phyloP scores from a whole-genome alignment of 2,888 invertebrate genomes.

The Aplocera efformata region DNA sequence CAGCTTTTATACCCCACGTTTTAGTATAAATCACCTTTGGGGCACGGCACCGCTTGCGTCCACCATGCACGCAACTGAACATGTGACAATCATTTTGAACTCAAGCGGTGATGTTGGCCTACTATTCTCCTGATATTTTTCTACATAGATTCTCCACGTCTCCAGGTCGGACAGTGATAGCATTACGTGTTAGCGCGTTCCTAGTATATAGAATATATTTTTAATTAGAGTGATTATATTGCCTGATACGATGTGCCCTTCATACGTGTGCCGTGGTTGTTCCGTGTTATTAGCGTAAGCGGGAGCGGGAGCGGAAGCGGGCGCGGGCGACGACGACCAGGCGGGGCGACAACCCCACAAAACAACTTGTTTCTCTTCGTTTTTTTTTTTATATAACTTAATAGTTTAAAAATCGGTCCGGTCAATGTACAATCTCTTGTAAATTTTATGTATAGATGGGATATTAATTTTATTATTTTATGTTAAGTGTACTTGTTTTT shows the following conservation, averaged over 20 bases:
- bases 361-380: constrained; percentile 33
- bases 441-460: constrained; percentile 76
- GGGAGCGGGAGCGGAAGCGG: constrained; percentile 27
- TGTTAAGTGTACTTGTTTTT: constrained; percentile 60
- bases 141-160: constrained; percentile 11
- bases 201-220: constrained; percentile 15
- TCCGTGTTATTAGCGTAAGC: constrained; percentile 35
- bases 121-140: constrained; percentile 13
- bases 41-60: background rate
- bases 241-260: constrained; percentile 34
- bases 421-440: constrained; percentile 74
- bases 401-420: constrained; percentile 54
- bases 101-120: too few species aligned
- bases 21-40: constrained; percentile 36
- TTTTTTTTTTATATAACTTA: constrained; percentile 48
- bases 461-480: constrained; percentile 75
- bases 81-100: too few species aligned
- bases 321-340: constrained; percentile 31
- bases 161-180: constrained; percentile 8
- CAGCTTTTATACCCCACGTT: constrained; percentile 31
- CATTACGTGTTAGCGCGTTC: constrained; percentile 13
- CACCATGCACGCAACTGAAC: too few species aligned
- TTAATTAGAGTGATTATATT: constrained; percentile 22
- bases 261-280: constrained; percentile 52
- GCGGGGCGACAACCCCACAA: constrained; percentile 26